phyloP scores from a whole-genome alignment of 2,888 invertebrate genomes.

The Mallateleia sp. region DNA sequence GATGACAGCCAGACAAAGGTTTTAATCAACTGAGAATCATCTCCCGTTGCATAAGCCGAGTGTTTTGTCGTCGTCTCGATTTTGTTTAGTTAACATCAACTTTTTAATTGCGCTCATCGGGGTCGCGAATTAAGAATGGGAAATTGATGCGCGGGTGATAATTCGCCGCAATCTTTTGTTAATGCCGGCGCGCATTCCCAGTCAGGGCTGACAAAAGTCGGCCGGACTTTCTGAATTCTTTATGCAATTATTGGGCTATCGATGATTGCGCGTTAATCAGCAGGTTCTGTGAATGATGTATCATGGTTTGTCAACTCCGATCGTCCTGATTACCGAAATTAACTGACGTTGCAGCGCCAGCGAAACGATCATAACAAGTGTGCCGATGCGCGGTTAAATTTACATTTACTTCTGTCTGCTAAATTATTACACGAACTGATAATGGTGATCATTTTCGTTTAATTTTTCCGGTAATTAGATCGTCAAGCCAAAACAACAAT shows the following conservation, averaged over 20 bases:
- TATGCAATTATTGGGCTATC: no score
- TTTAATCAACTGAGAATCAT: constrained; percentile 55
- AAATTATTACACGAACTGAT: constrained; percentile 15
- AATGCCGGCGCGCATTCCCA: no score
- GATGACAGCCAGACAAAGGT: constrained; percentile 27
- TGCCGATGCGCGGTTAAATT: neutral
- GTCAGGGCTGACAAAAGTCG: no score
- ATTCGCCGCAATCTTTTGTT: constrained; percentile 5
- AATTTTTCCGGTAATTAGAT: constrained; percentile 4
- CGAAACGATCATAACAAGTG: constrained; percentile 1
- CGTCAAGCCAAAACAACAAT: neutral
- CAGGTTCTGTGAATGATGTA: no score
- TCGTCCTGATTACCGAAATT: no score
- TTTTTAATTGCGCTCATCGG: constrained; percentile 11
- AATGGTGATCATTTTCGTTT: constrained; percentile 17
- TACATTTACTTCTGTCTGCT: constrained; percentile 9
- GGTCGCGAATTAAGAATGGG: constrained; percentile 31
- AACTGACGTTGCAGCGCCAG: no score
- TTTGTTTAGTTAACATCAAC: constrained; percentile 20
- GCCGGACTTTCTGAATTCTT: no score
- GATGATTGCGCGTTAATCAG: no score
- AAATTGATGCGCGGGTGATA: constrained; percentile 6
- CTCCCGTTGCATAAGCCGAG: neutral
- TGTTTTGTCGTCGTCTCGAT: neutral
- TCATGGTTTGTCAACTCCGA: no score